A percentile compares a stretch with the other conserved stretches of the same genome.
Evolutionary conservation across 2,113 vertebrate species (phyloP).

Genomic region (Hyperoodon ampullatus): DNA sequence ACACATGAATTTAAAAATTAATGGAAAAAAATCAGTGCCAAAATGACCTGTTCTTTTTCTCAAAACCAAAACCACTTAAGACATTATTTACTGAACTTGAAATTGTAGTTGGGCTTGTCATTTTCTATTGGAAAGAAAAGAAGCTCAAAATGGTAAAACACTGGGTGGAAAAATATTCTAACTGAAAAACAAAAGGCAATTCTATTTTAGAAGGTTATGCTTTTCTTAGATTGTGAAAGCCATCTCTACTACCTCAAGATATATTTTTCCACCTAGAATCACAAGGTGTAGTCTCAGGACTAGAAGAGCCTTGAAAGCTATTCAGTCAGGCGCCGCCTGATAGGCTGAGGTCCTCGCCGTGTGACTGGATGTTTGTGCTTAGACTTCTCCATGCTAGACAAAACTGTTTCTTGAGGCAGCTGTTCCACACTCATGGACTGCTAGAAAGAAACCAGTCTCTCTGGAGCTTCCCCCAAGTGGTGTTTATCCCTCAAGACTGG

Average conservation of each 20-base stretch:
- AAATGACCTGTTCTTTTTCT: slow-evolving; percentile 66
- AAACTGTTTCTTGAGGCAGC: neutral
- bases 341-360: neutral
- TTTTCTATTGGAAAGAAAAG: slow-evolving; percentile 59
- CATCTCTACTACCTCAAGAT: neutral
- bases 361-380: neutral
- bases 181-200: slow-evolving; percentile 10
- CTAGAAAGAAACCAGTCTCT: neutral
- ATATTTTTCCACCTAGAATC: neutral
- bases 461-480: neutral
- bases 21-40: slow-evolving; percentile 59
- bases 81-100: slow-evolving; percentile 55
- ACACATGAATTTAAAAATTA: slow-evolving; percentile 67
- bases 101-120: slow-evolving; percentile 38
- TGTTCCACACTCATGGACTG: neutral
- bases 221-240: slow-evolving; percentile 27
- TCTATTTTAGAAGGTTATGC: neutral
- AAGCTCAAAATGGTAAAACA: slow-evolving; percentile 35
- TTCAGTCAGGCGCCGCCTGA: neutral
- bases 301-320: neutral
- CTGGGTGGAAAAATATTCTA: slow-evolving; percentile 20
- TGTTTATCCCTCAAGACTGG: neutral
- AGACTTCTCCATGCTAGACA: neutral
- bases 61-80: slow-evolving; percentile 51
- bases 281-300: neutral